Evolutionary conservation across 2,888 invertebrate species (phyloP), one percentile per base, ranked within the genome.

Genomic region (Aricia artaxerxes): DNA sequence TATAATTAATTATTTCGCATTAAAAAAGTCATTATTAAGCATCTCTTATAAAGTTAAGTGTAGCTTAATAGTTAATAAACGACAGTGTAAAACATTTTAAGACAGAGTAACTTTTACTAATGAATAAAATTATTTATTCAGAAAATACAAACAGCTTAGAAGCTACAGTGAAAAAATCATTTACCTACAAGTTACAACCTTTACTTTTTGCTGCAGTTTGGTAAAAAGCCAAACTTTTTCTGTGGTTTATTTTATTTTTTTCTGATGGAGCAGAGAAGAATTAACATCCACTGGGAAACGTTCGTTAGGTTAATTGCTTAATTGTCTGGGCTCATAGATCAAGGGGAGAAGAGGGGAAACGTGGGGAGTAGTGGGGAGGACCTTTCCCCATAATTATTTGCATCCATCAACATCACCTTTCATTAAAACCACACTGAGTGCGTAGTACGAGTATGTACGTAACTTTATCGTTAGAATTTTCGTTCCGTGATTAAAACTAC

Each of bases 221-320:
- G 1, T 16, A 13, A 13, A 57, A 57, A 53, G 53, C 13, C 13
- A 53, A 4, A 16, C 57, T 16, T 57, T 57, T 13, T 57, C 16
- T 13, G 53, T 13, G 13, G 13, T 13, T 53, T 13, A 11, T 13
- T 13, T 53, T 49, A 9, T 49, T 9, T 53, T 13, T 13, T 53
- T 13, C 13, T 57, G 4, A 16, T 57, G 24, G 24, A 7, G 31
- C 5, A 69, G 31, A 69, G 24, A 1, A 38, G 61, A 69, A 35
- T 24, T 24, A 38, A 35, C 13, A 35, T 31, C 31, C 31, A 11
- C 31, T 64, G 11, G 35, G 69, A 69, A 69, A 69, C 31, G 38
- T 13, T 69, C 35, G 69, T 69, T 35, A 69, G 35, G 69, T 69
- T 69, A 69, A 69, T 69, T 69, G 69, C 69, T 69, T 69, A 13